Conservation (phyloP, 1,140 invertebrate genomes). For the Zaprionus capensis region DNA sequence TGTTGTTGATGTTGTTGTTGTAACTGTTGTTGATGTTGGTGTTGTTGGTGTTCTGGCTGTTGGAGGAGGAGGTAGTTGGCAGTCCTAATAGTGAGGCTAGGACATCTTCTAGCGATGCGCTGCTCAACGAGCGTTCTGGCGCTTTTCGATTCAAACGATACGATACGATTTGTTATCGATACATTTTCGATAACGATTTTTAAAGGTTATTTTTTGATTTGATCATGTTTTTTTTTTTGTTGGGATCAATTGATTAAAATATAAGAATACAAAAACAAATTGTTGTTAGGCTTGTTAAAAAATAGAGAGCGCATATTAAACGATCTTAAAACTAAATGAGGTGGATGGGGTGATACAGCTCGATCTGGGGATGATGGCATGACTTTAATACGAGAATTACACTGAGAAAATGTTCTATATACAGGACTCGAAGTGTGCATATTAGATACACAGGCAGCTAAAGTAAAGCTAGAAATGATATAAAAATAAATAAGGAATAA, state of each 20-base stretch:
- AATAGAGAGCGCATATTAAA: constrained; percentile 46
- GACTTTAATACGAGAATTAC: constrained; percentile 46
- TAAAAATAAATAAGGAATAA: constrained; percentile 15
- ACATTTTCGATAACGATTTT: constrained; percentile 31
- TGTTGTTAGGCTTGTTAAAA: constrained; percentile 51
- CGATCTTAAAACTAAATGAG: constrained; percentile 42
- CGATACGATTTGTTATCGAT: constrained; percentile 27
- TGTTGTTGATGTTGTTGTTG: constrained; percentile 38
- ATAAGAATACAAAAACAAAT: constrained; percentile 58
- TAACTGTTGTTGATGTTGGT: constrained; percentile 28
- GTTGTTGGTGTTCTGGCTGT: constrained; percentile 61
- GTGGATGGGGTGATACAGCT: background rate
- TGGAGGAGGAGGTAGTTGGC: constrained; percentile 85
- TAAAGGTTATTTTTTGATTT: constrained; percentile 32
- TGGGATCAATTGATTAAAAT: constrained; percentile 34
- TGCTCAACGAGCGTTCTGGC: constrained; percentile 88
- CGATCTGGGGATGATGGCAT: background rate
- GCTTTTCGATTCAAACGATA: constrained; percentile 40
- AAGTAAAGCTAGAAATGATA: background rate
- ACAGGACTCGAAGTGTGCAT: constrained; percentile 11
- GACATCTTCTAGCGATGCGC: constrained; percentile 96
- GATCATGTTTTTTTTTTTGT: constrained; percentile 5
- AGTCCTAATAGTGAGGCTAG: constrained; percentile 95
- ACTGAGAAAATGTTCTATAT: constrained; percentile 59
- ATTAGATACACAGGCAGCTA: constrained; percentile 18